A percentile compares a stretch with the other conserved stretches of the same genome.
Evolutionary conservation across 2,888 invertebrate species (phyloP).

Genomic region (Caenorhabditis uteleia): DNA sequence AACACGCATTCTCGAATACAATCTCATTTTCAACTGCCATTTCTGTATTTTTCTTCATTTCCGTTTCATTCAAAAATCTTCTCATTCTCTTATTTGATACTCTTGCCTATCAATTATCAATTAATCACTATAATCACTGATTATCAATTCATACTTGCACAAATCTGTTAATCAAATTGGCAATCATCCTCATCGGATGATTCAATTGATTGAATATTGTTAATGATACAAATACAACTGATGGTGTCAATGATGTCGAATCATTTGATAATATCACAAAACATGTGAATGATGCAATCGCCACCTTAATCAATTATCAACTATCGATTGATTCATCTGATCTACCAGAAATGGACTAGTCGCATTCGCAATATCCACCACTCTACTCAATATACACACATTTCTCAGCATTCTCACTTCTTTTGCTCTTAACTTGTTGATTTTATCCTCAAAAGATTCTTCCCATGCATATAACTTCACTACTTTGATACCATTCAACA

Average conservation of each 20-base stretch:
- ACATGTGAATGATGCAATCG: constrained; percentile 82
- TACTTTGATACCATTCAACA: constrained; percentile 48
- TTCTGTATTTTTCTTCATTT: constrained; percentile 20
- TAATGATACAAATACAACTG: constrained; percentile 62
- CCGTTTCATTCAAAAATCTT: constrained; percentile 30
- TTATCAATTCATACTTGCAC: too few relatives aligned
- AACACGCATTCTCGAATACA: constrained; percentile 73
- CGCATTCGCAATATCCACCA: constrained; percentile 42
- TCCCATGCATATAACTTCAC: constrained; percentile 54
- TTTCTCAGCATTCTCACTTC: constrained; percentile 34
- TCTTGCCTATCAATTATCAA: too few relatives aligned
- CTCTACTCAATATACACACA: constrained; percentile 30
- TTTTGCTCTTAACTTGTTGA: constrained; percentile 30
- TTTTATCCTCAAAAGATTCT: constrained; percentile 43
- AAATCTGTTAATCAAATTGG: constrained; percentile 58
- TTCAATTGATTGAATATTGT: constrained; percentile 58
- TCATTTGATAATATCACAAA: constrained; percentile 76
- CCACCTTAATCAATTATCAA: constrained; percentile 76
- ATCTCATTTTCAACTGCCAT: constrained; percentile 75
- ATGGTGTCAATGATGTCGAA: constrained; percentile 80
- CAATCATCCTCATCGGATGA: constrained; percentile 61
- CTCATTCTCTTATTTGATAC: constrained; percentile 86
- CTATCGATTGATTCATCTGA: too few relatives aligned
- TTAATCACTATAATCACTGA: too few relatives aligned
- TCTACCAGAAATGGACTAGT: constrained; percentile 33